Base-by-base conservation (phyloP, 2,113 vertebrate species). In the Anseranas semipalmata region DNA sequence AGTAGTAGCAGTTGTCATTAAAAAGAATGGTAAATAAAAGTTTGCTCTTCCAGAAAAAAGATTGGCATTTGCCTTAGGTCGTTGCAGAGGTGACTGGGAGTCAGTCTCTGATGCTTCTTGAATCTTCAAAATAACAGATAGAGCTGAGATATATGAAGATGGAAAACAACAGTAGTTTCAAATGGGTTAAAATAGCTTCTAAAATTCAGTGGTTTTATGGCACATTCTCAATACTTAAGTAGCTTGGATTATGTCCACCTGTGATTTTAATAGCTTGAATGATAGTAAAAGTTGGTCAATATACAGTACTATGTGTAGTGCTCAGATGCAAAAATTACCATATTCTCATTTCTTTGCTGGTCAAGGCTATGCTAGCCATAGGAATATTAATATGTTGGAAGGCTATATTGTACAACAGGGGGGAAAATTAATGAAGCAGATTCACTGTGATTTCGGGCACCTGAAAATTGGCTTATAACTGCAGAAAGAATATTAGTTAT, bases 321-420 rank as follows among this genome's bases (percentile, higher is more conserved):
- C 74, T 96, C 66, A 82, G 65, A 79, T 80, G 48, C 21, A 89
- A 77, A 96, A 94, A 91, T 86, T 89, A 46, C 45, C 48, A 17
- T 86, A 20, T 93, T 94, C 76, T 82, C 18, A 70, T 87, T 70
- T 21, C 28, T 84, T 76, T 96, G 68, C 85, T 82, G 77, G 89
- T 98, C 97, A 98, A 98, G 95, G 97, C 96, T 95, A 85, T 55
- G 87, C 33, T 89, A 90, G 85, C 68, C 87, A 78, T 94, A 97
- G 95, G 96, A 98, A 98, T 98, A 97, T 97, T 98, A 97, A 97
- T 98, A 95, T 73, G 73, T 71, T 72, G 37, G 77, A 90, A 92
- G 33, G 74, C 41, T 92, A 1, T 92, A 80, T 91, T 35, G 53
- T 92, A 93, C 71, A 89, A 56, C 63, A 46, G 70, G 62, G 43